These are phyloP conservation scores for Paradoxurus hermaphroditus DNA, from an alignment of 2,113 vertebrate species.

Conservation along the genomic window DNA sequence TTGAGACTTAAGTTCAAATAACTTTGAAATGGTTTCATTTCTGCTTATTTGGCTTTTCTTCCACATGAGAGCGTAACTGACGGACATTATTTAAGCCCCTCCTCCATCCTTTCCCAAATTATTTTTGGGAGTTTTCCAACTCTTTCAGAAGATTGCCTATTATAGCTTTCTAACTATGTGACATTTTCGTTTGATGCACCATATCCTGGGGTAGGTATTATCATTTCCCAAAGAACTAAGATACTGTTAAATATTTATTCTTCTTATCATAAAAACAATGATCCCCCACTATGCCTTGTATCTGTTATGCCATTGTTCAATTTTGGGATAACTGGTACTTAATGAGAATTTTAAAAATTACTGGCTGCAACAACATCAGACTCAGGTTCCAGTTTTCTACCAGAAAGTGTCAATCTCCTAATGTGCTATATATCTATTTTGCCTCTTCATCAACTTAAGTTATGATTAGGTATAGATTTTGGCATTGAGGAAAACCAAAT, in stretches of 20 bases:
- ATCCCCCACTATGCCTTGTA: not conserved
- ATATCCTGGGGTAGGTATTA: not conserved
- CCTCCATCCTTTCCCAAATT: not conserved
- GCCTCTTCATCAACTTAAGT: not conserved
- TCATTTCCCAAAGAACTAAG: not conserved
- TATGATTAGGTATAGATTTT: not conserved
- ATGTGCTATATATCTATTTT: not conserved
- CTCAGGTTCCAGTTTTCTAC: not conserved
- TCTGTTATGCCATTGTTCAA: not conserved
- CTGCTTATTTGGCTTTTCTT: constrained; percentile 28
- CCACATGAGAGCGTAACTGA: not conserved
- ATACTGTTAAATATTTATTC: not conserved
- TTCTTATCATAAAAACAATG: not conserved
- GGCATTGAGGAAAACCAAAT: not conserved
- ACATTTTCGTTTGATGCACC: not conserved
- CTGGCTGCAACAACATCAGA: not conserved
- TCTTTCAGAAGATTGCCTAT: not conserved
- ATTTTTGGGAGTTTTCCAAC: constrained; percentile 16
- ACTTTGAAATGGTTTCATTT: constrained; percentile 32
- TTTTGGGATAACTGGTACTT: not conserved
- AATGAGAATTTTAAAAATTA: not conserved
- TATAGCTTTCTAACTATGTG: not conserved
- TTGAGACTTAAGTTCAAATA: not conserved
- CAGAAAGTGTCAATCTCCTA: not conserved
- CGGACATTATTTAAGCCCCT: not conserved